These are phyloP conservation scores for Pogoniulus pusillus DNA, from an alignment of 2,797 vertebrate genomes.

Conservation along the genomic window DNA sequence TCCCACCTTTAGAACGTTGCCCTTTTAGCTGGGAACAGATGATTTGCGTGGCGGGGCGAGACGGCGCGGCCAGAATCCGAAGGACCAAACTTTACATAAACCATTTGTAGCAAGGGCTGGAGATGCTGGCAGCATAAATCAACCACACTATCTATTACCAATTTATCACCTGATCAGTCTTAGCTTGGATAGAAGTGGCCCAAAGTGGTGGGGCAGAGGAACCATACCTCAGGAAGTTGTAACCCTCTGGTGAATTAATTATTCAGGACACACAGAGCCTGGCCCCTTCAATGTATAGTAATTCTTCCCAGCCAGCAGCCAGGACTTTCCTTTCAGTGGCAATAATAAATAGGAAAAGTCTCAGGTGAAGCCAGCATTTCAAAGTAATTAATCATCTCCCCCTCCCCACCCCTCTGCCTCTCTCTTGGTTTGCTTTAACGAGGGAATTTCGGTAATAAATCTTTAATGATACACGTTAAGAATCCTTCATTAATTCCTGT, in stretches of 20 bases:
- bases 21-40: constrained; percentile 80
- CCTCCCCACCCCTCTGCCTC: constrained; percentile 59
- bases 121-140: constrained; percentile 80
- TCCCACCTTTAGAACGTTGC: constrained; percentile 79
- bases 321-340: constrained; percentile 84
- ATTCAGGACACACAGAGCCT: constrained; percentile 89
- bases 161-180: constrained; percentile 75
- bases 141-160: constrained; percentile 80
- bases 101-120: constrained; percentile 80
- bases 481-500: constrained; percentile 93
- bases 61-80: constrained; percentile 74
- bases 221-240: constrained; percentile 83
- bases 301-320: constrained; percentile 85
- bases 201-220: constrained; percentile 83
- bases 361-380: constrained; percentile 94
- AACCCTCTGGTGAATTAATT: constrained; percentile 86
- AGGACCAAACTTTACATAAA: constrained; percentile 83
- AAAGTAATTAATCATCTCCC: constrained; percentile 96
- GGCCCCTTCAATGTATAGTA: constrained; percentile 88
- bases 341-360: constrained; percentile 99
- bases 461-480: constrained; percentile 97
- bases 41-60: constrained; percentile 59
- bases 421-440: constrained; percentile 89
- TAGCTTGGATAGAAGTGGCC: constrained; percentile 80
- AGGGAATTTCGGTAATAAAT: constrained; percentile 96